These are phyloP conservation scores for Bolinopsis microptera DNA, from an alignment of 37 sponge, comb jelly and placozoan genomes.

Conservation along the genomic window DNA sequence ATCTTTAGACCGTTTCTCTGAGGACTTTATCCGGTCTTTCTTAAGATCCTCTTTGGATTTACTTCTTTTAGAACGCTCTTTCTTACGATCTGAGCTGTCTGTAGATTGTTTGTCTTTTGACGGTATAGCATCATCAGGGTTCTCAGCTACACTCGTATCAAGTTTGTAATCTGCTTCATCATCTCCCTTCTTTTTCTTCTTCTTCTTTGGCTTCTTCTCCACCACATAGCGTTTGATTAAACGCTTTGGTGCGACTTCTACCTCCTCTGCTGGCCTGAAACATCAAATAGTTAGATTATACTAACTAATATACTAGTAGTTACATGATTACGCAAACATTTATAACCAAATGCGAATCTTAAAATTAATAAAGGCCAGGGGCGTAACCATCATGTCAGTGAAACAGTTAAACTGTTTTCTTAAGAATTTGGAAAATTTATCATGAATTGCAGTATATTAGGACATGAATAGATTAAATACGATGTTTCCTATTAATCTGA, in stretches of 20 bases:
- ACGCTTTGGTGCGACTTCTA: slow-evolving; percentile 9
- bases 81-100: neutral
- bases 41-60: neutral
- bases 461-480: no score
- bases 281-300: no score
- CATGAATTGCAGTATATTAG: no score
- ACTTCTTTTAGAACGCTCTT: neutral
- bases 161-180: neutral
- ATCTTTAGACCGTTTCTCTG: neutral
- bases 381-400: no score
- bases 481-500: no score
- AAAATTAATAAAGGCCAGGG: no score
- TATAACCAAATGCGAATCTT: no score
- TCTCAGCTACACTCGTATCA: neutral
- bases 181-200: slow-evolving; percentile 34
- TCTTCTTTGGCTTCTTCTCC: slow-evolving; percentile 56
- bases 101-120: neutral
- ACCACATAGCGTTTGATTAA: slow-evolving; percentile 28
- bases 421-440: no score
- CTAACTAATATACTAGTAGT: no score
- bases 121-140: neutral
- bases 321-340: no score
- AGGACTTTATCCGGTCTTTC: neutral
- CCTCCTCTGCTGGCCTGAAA: slow-evolving; percentile 12
- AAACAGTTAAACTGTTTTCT: no score